Conservation (phyloP, 1,140 invertebrate genomes). For the Dysdera silvatica region DNA sequence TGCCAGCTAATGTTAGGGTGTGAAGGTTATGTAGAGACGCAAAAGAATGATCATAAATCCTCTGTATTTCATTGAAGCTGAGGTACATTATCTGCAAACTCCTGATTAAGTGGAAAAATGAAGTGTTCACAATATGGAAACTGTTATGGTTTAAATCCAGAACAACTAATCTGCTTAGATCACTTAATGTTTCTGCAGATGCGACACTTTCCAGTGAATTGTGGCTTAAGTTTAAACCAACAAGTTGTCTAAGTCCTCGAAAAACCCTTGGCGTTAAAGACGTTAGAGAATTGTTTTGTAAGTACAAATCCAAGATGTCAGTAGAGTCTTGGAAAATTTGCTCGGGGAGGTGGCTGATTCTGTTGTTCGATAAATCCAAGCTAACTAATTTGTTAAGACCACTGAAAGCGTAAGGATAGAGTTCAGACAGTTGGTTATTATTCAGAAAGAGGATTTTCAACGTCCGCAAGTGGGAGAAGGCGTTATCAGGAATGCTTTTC, state of each 20-base stretch:
- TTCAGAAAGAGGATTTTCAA: constrained; percentile 62
- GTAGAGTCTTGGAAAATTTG: constrained; percentile 62
- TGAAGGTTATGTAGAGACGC: constrained; percentile 73
- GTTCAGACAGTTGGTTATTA: constrained; percentile 70
- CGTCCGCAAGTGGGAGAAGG: constrained; percentile 29
- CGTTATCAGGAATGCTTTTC: constrained; percentile 44
- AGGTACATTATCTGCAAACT: constrained; percentile 35
- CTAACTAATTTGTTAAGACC: constrained; percentile 65
- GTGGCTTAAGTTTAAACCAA: constrained; percentile 29
- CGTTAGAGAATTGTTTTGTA: constrained; percentile 75
- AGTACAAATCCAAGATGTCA: constrained; percentile 66
- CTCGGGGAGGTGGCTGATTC: constrained; percentile 65
- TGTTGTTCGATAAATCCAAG: constrained; percentile 76
- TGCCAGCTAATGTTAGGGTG: constrained; percentile 66
- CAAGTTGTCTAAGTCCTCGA: constrained; percentile 24
- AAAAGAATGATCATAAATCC: constrained; percentile 48
- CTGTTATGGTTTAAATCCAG: constrained; percentile 78
- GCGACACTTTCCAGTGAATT: constrained; percentile 23
- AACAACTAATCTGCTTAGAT: constrained; percentile 61
- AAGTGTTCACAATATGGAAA: constrained; percentile 66
- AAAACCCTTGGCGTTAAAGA: constrained; percentile 21
- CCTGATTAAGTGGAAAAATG: constrained; percentile 56
- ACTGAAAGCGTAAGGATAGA: constrained; percentile 66
- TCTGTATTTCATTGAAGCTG: constrained; percentile 36
- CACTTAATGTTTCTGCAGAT: constrained; percentile 22